Evolutionary conservation across 2,113 vertebrate genomes (phyloP).

Genomic region (Apeltes quadracus): DNA sequence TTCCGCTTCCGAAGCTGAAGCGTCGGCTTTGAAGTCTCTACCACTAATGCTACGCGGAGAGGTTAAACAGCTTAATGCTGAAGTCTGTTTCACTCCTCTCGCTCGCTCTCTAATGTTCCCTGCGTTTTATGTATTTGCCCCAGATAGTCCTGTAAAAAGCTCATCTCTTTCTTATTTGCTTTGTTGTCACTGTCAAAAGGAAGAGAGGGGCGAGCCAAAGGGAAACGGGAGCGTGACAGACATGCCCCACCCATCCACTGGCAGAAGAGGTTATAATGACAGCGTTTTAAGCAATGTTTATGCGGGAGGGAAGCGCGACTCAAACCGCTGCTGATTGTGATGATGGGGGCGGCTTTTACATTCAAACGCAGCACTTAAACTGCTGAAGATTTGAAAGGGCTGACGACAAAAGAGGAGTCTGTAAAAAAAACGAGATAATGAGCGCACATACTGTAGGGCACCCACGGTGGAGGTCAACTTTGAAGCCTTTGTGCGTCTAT

Average conservation of each 20-base stretch:
- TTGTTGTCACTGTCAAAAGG: conserved; percentile 66
- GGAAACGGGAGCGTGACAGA: conserved; percentile 57
- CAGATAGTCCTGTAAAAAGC: conserved; percentile 62
- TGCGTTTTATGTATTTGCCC: conserved; percentile 73
- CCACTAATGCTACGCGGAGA: conserved; percentile 80
- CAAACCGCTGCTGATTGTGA: conserved; percentile 20
- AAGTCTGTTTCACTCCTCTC: conserved; percentile 77
- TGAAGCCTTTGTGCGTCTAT: conserved; percentile 45
- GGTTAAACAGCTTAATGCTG: conserved; percentile 84
- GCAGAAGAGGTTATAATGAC: conserved; percentile 39
- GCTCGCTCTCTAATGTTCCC: conserved; percentile 76
- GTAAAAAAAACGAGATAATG: conserved; percentile 47
- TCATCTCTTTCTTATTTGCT: conserved; percentile 55
- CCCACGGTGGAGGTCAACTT: conserved; percentile 46
- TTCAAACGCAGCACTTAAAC: conserved; percentile 37
- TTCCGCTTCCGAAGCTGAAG: conserved; percentile 72
- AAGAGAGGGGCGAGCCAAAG: conserved; percentile 44
- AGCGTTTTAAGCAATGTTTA: conserved; percentile 61
- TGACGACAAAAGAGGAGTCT: conserved; percentile 35
- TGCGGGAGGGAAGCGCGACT: conserved; percentile 28
- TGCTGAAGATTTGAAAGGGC: conserved; percentile 26
- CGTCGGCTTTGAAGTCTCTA: conserved; percentile 83
- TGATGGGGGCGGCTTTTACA: conserved; percentile 37
- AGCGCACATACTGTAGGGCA: conserved; percentile 24
- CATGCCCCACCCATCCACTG: conserved; percentile 62